Conservation (phyloP, 2,797 vertebrate genomes). For the Pipistrellus nathusii region DNA sequence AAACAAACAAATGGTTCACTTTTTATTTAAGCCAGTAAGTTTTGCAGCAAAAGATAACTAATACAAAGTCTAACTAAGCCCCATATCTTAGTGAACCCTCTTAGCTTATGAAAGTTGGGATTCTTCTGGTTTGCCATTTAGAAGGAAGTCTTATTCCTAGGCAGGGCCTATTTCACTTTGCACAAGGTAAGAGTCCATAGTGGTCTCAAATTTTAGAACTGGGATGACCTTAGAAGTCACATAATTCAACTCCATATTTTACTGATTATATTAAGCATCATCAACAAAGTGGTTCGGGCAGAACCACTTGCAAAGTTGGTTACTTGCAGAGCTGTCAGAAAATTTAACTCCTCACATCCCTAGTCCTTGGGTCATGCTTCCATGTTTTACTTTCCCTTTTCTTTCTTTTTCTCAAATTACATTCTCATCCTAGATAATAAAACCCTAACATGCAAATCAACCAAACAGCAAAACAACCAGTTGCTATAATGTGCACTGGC, state of each 20-base stretch:
- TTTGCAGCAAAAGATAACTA: not conserved
- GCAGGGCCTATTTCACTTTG: not conserved
- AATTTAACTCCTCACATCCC: not conserved
- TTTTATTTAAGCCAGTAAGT: not conserved
- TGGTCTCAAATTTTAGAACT: not conserved
- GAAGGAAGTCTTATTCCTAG: not conserved
- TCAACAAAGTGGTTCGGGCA: not conserved
- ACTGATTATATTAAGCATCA: not conserved
- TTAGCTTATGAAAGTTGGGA: not conserved
- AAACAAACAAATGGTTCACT: not conserved
- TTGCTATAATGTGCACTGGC: too few relatives aligned
- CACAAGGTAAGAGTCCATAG: not conserved
- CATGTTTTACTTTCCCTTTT: not conserved
- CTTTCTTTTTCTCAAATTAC: not conserved
- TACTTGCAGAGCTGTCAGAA: not conserved
- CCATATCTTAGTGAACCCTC: not conserved
- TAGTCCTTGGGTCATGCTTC: not conserved
- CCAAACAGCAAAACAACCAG: too few relatives aligned
- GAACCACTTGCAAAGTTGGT: not conserved
- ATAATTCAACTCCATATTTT: not conserved
- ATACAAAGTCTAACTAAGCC: not conserved
- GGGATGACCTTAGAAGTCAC: not conserved
- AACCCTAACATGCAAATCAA: not conserved
- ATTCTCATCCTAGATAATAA: not conserved
- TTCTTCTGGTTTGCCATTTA: not conserved